Evolutionary conservation across 2,113 vertebrate species (phyloP).

Genomic region (Cryptomyrus ogoouensis): DNA sequence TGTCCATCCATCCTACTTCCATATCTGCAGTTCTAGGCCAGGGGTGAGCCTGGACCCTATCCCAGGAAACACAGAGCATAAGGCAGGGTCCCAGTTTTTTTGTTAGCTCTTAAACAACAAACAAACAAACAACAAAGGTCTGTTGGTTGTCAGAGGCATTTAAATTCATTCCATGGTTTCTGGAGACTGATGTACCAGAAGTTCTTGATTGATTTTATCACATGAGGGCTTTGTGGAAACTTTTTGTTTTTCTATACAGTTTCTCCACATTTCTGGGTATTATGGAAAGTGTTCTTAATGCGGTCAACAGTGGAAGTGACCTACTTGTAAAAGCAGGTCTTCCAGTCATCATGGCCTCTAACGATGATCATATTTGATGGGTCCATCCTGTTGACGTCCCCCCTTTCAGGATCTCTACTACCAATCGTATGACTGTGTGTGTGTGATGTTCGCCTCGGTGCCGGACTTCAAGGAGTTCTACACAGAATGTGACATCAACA

Average conservation of each 20-base stretch:
- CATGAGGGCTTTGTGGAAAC: not conserved
- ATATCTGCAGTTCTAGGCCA: not conserved
- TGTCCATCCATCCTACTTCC: not conserved
- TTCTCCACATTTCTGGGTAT: not conserved
- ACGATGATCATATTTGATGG: not conserved
- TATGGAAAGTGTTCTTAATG: not conserved
- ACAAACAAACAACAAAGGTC: not conserved
- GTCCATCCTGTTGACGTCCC: not conserved
- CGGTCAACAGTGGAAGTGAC: not conserved
- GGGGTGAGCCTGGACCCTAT: not conserved
- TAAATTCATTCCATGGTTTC: not conserved
- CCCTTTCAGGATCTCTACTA: conserved; percentile 83
- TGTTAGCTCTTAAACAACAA: not conserved
- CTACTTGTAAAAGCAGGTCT: not conserved
- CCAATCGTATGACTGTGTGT: conserved; percentile 91
- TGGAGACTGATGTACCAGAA: not conserved
- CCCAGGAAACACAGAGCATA: not conserved
- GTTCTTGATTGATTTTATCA: not conserved
- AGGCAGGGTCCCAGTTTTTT: not conserved
- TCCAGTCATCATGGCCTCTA: not conserved
- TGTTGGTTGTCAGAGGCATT: not conserved
- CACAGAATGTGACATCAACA: conserved; percentile 96
- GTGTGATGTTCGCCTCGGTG: conserved; percentile 97
- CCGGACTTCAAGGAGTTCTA: conserved; percentile 97
- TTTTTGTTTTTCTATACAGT: not conserved